phyloP scores from a whole-genome alignment of 2,797 vertebrate species.

The Squalus acanthias region DNA sequence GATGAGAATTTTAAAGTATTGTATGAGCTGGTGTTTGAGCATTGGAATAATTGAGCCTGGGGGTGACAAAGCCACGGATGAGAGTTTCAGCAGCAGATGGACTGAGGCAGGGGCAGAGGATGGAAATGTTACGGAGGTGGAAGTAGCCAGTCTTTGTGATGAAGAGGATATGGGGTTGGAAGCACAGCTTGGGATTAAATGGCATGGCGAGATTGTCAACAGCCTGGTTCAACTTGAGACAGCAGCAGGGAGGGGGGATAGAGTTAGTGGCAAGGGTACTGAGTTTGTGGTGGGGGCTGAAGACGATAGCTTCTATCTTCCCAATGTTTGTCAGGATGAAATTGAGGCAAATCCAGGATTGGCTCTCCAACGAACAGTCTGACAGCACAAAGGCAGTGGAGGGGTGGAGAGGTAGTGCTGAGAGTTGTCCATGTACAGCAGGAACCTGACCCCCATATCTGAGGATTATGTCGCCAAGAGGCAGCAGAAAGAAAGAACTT shows the following conservation, averaged over 20 bases:
- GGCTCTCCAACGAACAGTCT: too few relatives aligned
- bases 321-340: background rate
- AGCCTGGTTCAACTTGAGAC: background rate
- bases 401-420: background rate
- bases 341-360: background rate
- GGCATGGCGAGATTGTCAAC: background rate
- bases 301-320: background rate
- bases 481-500: too few relatives aligned
- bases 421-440: background rate
- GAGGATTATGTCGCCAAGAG: background rate
- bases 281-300: too few relatives aligned
- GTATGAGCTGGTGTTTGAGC: background rate
- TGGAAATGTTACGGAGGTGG: background rate
- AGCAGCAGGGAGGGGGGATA: background rate
- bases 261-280: background rate
- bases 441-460: background rate
- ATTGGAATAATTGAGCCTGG: too few relatives aligned
- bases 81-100: background rate
- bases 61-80: background rate
- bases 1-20: too few relatives aligned
- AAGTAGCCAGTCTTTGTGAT: background rate
- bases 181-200: background rate
- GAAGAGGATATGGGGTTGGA: background rate
- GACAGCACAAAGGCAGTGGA: too few relatives aligned
- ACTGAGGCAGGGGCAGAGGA: background rate